A percentile compares a stretch with the other conserved stretches of the same genome.
These are phyloP conservation scores for Malurus melanocephalus DNA, from an alignment of 2,113 vertebrate genomes.

Conservation along the genomic window DNA sequence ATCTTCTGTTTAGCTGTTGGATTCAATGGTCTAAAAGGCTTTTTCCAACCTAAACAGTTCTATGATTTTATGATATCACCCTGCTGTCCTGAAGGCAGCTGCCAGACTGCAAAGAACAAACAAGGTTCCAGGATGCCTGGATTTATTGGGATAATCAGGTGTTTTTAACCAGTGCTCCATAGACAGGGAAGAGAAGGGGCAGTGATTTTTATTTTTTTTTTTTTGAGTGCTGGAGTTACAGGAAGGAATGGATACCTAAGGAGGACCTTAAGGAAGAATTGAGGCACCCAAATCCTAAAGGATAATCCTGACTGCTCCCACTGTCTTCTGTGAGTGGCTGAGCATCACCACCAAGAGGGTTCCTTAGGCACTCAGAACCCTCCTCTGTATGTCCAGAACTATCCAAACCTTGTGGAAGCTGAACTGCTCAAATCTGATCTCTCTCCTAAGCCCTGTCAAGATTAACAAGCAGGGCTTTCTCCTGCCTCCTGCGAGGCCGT, in stretches of 20 bases:
- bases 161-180: neutral
- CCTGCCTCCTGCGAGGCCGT: neutral
- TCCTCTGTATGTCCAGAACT: slow-evolving; percentile 4
- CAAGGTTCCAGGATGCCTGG: neutral
- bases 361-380: slow-evolving; percentile 32
- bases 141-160: neutral
- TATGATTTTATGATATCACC: neutral
- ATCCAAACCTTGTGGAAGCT: slow-evolving; percentile 21
- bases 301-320: slow-evolving; percentile 12
- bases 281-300: slow-evolving; percentile 27
- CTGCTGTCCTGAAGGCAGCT: neutral
- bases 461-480: neutral
- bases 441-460: slow-evolving; percentile 36
- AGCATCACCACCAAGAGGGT: slow-evolving; percentile 46
- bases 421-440: slow-evolving; percentile 39
- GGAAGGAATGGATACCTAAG: neutral
- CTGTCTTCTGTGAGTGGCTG: neutral
- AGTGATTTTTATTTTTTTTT: neutral
- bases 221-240: neutral
- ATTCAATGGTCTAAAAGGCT: neutral
- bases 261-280: slow-evolving; percentile 2
- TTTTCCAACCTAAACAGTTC: neutral
- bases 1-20: neutral
- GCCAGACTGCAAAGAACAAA: neutral
- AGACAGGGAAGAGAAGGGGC: neutral